A percentile compares a stretch with the other conserved stretches of the same genome.
Evolutionary conservation across 2,797 vertebrate genomes (phyloP).

Genomic region (Decapterus maruadsi): DNA sequence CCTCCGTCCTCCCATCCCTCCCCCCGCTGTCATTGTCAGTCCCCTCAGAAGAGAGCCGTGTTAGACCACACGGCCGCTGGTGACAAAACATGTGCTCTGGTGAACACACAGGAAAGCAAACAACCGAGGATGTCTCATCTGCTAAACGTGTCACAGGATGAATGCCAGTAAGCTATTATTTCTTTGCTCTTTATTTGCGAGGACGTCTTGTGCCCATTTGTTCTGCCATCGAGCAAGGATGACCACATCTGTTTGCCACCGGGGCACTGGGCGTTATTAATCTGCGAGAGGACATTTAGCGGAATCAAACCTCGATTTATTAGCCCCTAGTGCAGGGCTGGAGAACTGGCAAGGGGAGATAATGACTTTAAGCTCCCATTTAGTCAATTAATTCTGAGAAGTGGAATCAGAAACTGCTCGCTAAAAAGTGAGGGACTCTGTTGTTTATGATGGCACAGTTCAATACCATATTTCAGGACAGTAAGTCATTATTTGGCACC

Average conservation of each 20-base stretch:
- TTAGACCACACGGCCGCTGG: conserved; percentile 63
- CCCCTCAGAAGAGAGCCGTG: conserved; percentile 48
- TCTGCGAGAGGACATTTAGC: conserved; percentile 72
- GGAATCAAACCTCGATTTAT: conserved; percentile 78
- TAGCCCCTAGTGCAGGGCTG: conserved; percentile 67
- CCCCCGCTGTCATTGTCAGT: conserved; percentile 51
- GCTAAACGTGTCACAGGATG: conserved; percentile 41
- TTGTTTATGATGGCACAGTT: conserved; percentile 61
- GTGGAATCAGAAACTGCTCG: conserved; percentile 54
- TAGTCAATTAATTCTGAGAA: conserved; percentile 74
- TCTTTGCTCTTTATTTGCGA: conserved; percentile 34
- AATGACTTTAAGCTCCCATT: conserved; percentile 78
- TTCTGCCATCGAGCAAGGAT: conserved; percentile 40
- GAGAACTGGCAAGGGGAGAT: conserved; percentile 68
- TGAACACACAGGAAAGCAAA: conserved; percentile 63
- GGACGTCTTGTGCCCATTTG: conserved; percentile 56
- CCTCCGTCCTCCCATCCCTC: conserved; percentile 2
- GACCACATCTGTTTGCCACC: conserved; percentile 73
- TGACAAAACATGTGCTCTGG: conserved; percentile 65
- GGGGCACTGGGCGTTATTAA: conserved; percentile 62
- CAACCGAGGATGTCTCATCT: conserved; percentile 54
- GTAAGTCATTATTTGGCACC: conserved; percentile 55
- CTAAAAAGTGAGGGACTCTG: conserved; percentile 51
- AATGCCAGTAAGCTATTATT: conserved; percentile 59
- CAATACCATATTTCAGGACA: conserved; percentile 47